Evolutionary conservation across 1,140 invertebrate genomes (phyloP).

Genomic region (Bursaphelenchus mucronatus): DNA sequence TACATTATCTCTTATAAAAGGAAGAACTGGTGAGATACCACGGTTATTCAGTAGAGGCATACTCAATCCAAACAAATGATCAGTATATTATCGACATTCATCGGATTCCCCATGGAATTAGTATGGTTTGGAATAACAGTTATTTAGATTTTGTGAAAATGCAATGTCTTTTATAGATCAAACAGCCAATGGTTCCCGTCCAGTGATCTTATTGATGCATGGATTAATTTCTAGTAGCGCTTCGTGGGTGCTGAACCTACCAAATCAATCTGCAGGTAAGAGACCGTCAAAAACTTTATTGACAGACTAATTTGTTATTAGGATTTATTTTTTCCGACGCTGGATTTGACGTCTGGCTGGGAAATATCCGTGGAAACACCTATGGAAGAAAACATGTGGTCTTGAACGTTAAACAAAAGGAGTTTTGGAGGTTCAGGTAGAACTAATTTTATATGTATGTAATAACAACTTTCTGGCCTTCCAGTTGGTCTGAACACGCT

Average conservation of each 20-base stretch:
- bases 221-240: conserved; percentile 72
- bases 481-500: conserved; percentile 60
- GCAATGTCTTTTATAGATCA: no score
- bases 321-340: conserved; percentile 66
- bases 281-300: no score
- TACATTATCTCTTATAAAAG: no score
- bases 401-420: conserved; percentile 31
- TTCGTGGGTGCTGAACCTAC: conserved; percentile 65
- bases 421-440: conserved; percentile 61
- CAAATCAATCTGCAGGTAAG: conserved; percentile 27
- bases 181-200: not conserved
- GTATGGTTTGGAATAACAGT: no score
- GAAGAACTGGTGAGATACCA: no score
- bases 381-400: conserved; percentile 66
- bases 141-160: no score
- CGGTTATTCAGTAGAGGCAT: no score
- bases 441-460: conserved; percentile 68
- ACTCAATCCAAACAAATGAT: no score
- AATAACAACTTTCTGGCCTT: no score
- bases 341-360: conserved; percentile 74
- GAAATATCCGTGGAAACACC: conserved; percentile 69
- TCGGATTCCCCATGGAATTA: no score
- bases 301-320: no score
- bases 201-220: conserved; percentile 67
- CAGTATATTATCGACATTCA: no score